Conservation (phyloP, 2,888 invertebrate genomes). For the Lamproptera curius region DNA sequence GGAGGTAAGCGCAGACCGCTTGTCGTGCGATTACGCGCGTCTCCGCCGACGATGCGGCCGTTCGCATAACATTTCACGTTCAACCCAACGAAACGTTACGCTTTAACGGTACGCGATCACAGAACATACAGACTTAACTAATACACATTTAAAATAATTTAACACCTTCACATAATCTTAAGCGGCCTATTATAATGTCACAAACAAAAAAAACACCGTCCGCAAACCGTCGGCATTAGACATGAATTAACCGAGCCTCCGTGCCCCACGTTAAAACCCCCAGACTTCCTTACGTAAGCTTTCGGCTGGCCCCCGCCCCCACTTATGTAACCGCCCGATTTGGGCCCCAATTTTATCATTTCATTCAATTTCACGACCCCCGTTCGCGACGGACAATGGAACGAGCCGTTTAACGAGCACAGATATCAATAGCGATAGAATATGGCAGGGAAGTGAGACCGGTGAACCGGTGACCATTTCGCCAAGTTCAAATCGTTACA, state of each 20-base stretch:
- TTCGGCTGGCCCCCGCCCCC: slow-evolving; percentile 51
- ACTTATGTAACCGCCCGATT: slow-evolving; percentile 68
- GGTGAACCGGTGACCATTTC: no score
- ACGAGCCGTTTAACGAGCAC: slow-evolving; percentile 6
- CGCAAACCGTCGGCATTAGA: slow-evolving; percentile 20
- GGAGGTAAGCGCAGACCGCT: slow-evolving; percentile 16
- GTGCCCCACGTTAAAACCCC: slow-evolving; percentile 34
- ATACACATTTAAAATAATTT: no score
- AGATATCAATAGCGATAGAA: no score
- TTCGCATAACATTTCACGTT: background rate
- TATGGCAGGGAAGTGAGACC: no score
- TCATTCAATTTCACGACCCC: slow-evolving; percentile 12
- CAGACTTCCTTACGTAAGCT: slow-evolving; percentile 69
- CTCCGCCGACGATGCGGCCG: slow-evolving; percentile 8
- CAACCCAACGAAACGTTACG: no score
- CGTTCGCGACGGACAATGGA: background rate
- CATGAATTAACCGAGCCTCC: slow-evolving; percentile 38
- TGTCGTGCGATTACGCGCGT: slow-evolving; percentile 21
- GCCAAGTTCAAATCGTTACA: no score
- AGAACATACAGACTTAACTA: no score
- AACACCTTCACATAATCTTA: no score
- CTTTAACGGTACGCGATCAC: no score
- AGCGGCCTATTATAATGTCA: background rate
- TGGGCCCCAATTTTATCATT: slow-evolving; percentile 10
- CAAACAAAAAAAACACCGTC: background rate